Conservation (phyloP, 2,797 vertebrate genomes). For the Falco novaeseelandiae region DNA sequence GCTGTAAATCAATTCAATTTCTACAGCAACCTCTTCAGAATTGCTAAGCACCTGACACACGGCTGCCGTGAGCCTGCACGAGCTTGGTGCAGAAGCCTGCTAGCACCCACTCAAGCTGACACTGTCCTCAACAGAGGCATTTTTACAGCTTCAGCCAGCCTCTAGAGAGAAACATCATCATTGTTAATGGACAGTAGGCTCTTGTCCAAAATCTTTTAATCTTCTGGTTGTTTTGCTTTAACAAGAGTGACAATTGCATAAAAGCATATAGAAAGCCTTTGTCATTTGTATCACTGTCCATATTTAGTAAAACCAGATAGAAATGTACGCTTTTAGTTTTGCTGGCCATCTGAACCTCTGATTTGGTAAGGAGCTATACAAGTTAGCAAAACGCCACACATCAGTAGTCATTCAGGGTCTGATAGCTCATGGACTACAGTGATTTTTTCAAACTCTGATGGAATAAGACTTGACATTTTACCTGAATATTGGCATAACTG, state of each 20-base stretch:
- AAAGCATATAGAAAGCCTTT: background rate
- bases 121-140: fast-evolving
- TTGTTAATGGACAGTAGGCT: background rate
- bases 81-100: background rate
- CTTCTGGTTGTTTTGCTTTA: background rate
- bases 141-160: background rate
- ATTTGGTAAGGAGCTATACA: background rate
- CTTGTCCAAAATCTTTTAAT: background rate
- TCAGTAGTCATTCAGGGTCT: background rate
- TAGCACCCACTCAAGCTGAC: background rate
- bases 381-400: background rate
- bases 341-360: background rate
- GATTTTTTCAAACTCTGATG: background rate
- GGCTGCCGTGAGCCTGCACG: fast-evolving
- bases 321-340: background rate
- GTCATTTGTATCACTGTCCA: fast-evolving
- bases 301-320: background rate
- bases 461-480: constrained; percentile 47
- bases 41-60: fast-evolving
- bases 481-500: background rate
- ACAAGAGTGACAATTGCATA: background rate
- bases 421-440: background rate
- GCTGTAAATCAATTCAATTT: constrained; percentile 4
- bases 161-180: background rate
- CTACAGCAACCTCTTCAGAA: background rate